Evolutionary conservation across 2,888 invertebrate species (phyloP).

Genomic region (Poecilus cupreus): DNA sequence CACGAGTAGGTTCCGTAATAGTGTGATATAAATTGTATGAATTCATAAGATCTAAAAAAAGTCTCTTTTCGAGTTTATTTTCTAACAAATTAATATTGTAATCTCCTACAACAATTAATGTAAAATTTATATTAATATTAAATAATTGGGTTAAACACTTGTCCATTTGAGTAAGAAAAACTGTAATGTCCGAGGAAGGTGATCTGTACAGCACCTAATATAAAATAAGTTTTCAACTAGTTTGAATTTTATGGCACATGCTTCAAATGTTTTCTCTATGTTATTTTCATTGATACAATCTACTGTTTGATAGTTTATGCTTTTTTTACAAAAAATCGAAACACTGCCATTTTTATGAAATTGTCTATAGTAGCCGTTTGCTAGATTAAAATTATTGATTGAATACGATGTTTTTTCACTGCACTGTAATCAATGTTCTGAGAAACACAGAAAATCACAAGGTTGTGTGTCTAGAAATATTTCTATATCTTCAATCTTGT

Average conservation of each 20-base stretch:
- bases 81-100: too few species aligned
- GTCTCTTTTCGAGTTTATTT: too few species aligned
- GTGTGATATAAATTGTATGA: too few species aligned
- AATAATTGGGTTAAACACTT: not conserved
- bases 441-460: not conserved
- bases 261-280: too few species aligned
- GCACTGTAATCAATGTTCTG: not conserved
- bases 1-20: not conserved
- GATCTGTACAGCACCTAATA: not conserved
- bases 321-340: not conserved
- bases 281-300: too few species aligned
- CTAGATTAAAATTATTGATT: not conserved
- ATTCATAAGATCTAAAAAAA: too few species aligned
- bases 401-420: not conserved
- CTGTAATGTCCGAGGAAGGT: not conserved
- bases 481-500: not conserved
- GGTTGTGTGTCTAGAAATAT: not conserved
- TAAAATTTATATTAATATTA: not conserved
- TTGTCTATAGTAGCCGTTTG: not conserved
- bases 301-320: too few species aligned
- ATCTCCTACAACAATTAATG: too few species aligned
- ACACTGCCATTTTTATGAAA: not conserved
- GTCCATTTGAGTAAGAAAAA: too few species aligned
- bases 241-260: too few species aligned
- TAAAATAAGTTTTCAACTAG: not conserved